phyloP scores from a whole-genome alignment of 2,888 invertebrate genomes.

The Balanococcus diminutus region DNA sequence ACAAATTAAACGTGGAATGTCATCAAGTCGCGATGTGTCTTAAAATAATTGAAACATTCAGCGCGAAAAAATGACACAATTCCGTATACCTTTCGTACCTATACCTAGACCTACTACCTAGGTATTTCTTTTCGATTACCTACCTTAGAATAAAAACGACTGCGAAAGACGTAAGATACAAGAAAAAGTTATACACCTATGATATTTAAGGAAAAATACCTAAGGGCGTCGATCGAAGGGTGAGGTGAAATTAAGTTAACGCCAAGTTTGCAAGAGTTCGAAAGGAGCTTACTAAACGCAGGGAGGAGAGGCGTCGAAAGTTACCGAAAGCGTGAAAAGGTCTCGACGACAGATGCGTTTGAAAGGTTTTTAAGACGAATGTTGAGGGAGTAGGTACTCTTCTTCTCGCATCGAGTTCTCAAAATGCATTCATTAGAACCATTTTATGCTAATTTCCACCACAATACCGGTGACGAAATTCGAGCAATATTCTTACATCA shows the following conservation, averaged over 20 bases:
- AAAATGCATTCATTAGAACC: slow-evolving; percentile 46
- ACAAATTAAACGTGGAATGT: slow-evolving; percentile 13
- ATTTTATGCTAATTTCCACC: slow-evolving; percentile 48
- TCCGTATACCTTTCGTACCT: background rate
- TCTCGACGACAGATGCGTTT: slow-evolving; percentile 53
- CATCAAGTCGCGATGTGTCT: slow-evolving; percentile 11
- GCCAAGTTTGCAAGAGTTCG: slow-evolving; percentile 49
- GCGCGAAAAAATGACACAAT: background rate
- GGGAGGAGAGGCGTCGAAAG: slow-evolving; percentile 15
- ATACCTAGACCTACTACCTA: background rate
- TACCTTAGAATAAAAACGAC: background rate
- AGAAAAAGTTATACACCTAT: background rate
- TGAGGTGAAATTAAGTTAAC: slow-evolving; percentile 30
- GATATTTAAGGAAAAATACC: background rate
- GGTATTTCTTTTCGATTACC: background rate
- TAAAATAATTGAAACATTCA: background rate
- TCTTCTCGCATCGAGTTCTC: background rate
- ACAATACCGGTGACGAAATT: slow-evolving; percentile 39
- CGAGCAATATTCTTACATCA: slow-evolving; percentile 26
- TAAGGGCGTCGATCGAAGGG: background rate
- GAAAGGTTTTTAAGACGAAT: slow-evolving; percentile 46
- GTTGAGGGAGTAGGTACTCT: slow-evolving; percentile 13
- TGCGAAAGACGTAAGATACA: background rate
- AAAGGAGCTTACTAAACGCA: slow-evolving; percentile 43
- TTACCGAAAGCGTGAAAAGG: slow-evolving; percentile 47